Evolutionary conservation across 2,113 vertebrate genomes (phyloP).

Genomic region (Orcinus orca): DNA sequence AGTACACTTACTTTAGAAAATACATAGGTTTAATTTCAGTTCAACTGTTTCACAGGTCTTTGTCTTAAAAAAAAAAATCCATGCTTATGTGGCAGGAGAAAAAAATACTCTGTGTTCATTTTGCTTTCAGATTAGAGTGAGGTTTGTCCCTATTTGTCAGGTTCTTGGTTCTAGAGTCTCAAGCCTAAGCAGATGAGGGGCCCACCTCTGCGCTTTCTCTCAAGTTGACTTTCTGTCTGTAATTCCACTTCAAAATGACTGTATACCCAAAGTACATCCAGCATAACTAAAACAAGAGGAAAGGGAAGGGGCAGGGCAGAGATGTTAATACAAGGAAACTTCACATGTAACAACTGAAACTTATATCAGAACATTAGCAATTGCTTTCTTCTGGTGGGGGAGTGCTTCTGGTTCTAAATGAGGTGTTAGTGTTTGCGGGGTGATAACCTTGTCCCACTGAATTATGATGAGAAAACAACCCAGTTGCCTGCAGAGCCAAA

Average conservation of each 20-base stretch:
- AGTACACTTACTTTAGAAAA: background rate
- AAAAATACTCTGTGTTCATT: background rate
- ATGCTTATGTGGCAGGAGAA: background rate
- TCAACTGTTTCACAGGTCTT: background rate
- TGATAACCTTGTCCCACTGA: slow-evolving; percentile 85
- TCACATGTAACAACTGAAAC: slow-evolving; percentile 47
- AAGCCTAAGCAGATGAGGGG: background rate
- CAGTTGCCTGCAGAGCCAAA: slow-evolving; percentile 80
- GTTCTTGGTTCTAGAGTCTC: background rate
- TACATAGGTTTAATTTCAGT: background rate
- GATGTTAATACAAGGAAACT: slow-evolving; percentile 29
- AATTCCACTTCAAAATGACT: background rate
- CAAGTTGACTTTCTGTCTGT: background rate
- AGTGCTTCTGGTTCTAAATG: slow-evolving; percentile 75
- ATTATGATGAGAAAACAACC: slow-evolving; percentile 82
- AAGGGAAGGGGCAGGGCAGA: background rate
- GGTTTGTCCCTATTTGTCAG: background rate
- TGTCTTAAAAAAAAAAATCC: background rate
- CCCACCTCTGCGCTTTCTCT: background rate
- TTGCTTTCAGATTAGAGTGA: background rate
- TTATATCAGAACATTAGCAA: slow-evolving; percentile 58
- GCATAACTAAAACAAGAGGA: background rate
- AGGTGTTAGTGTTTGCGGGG: slow-evolving; percentile 84
- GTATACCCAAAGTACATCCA: background rate
- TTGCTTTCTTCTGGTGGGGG: slow-evolving; percentile 56